These are phyloP conservation scores for Oasisia sp. DNA, from an alignment of 2,888 invertebrate genomes.

Conservation along the genomic window DNA sequence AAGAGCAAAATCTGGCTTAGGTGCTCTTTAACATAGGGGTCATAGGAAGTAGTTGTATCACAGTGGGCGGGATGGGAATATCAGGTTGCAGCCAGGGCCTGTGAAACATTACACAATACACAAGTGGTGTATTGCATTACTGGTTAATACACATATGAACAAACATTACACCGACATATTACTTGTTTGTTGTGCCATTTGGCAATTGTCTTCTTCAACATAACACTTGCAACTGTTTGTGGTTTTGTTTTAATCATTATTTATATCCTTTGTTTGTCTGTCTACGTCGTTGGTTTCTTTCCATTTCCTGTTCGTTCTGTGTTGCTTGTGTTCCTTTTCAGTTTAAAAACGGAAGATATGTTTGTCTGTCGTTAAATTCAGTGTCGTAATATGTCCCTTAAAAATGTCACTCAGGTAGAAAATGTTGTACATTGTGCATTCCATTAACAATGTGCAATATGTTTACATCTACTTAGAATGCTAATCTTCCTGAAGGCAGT, in stretches of 20 bases:
- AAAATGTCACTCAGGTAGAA: neutral
- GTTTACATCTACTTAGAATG: slow-evolving; percentile 3
- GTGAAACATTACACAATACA: neutral
- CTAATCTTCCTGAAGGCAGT: neutral
- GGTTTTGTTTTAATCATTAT: neutral
- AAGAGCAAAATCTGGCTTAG: too few relatives aligned
- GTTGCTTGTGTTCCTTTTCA: neutral
- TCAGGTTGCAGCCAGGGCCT: neutral
- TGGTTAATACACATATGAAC: neutral
- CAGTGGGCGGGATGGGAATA: neutral
- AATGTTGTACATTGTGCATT: neutral
- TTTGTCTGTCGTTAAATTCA: too few relatives aligned
- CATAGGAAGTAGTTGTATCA: neutral
- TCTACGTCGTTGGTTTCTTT: neutral
- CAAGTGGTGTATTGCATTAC: neutral
- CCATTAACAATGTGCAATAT: neutral
- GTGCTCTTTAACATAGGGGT: too few relatives aligned
- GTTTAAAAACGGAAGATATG: too few relatives aligned
- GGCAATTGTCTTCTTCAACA: neutral
- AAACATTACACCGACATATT: neutral
- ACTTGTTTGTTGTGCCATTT: neutral
- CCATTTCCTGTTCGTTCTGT: neutral
- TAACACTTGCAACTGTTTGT: neutral
- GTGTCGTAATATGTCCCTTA: too few relatives aligned
- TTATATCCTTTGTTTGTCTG: neutral